Conservation (phyloP, 2,113 vertebrate genomes). For the Notarius quadriscutis region DNA sequence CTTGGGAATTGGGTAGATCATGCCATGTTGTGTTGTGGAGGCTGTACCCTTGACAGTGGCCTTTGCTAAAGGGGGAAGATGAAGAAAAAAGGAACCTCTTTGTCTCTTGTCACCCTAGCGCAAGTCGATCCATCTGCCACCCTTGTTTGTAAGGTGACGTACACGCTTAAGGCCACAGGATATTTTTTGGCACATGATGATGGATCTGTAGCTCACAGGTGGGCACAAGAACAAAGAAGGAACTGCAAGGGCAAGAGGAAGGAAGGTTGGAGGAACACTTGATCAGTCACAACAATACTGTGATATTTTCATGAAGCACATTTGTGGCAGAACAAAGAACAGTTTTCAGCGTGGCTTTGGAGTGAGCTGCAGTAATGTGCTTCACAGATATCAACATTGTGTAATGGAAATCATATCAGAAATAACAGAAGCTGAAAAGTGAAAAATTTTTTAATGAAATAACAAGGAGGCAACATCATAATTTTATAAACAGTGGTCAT, state of each 20-base stretch:
- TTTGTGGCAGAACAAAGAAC: neutral
- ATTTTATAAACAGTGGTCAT: neutral
- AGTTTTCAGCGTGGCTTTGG: neutral
- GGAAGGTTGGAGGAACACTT: neutral
- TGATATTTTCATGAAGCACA: neutral
- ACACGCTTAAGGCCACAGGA: conserved; percentile 4
- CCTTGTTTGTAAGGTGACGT: neutral
- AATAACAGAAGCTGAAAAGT: neutral
- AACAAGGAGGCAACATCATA: neutral
- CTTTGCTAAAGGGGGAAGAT: neutral
- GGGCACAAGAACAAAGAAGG: conserved; percentile 24
- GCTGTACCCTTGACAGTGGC: conserved; percentile 16
- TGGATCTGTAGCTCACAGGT: conserved; percentile 14
- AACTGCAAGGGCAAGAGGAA: neutral
- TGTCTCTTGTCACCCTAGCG: conserved; percentile 1
- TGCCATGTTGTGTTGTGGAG: neutral
- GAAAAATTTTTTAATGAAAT: neutral
- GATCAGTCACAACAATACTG: neutral
- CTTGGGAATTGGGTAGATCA: neutral
- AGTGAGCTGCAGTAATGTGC: neutral
- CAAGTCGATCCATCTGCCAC: conserved; percentile 1
- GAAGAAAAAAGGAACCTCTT: neutral
- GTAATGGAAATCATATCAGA: neutral
- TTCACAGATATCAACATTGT: neutral
- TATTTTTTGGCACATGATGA: conserved; percentile 17